Conservation (phyloP, 2,113 vertebrate species). For the Casuarius casuarius region DNA sequence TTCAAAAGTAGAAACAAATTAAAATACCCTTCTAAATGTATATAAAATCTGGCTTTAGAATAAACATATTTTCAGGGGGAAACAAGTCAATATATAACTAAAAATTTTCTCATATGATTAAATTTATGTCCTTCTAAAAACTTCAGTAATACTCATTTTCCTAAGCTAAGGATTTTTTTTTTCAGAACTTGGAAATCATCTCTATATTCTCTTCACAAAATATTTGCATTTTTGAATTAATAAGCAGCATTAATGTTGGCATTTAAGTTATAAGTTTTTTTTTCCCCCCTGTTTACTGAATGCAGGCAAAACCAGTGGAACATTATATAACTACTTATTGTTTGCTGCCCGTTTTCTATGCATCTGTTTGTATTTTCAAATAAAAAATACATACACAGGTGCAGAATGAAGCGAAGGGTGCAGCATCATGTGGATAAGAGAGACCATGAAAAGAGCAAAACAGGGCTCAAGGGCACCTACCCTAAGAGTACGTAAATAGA, state of each 20-base stretch:
- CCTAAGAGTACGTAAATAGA: background rate
- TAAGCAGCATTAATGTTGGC: background rate
- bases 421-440: background rate
- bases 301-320: background rate
- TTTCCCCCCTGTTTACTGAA: background rate
- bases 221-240: background rate
- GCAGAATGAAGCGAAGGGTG: background rate
- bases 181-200: background rate
- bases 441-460: background rate
- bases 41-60: background rate
- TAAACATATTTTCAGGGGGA: background rate
- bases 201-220: background rate
- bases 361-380: background rate
- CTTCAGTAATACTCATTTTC: background rate
- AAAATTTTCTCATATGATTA: background rate
- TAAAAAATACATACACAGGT: background rate
- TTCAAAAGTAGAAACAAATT: background rate
- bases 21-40: background rate
- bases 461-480: background rate
- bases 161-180: background rate
- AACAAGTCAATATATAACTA: background rate
- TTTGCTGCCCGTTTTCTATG: background rate
- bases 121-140: background rate
- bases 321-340: background rate
- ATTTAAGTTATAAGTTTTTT: background rate